Conservation (phyloP, 2,113 vertebrate genomes). For the Podilymbus podiceps region DNA sequence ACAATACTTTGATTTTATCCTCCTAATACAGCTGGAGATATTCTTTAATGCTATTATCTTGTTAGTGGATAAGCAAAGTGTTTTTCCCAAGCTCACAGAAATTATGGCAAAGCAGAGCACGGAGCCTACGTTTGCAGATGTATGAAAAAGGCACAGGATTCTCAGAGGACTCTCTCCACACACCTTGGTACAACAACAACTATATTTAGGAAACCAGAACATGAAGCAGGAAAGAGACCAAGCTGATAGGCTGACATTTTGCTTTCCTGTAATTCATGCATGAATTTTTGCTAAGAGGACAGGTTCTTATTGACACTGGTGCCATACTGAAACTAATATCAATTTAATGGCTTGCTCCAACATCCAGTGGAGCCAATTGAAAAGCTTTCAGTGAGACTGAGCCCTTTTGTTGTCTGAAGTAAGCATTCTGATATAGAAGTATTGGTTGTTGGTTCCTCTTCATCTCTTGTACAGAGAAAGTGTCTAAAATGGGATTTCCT, state of each 20-base stretch:
- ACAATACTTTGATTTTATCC: neutral
- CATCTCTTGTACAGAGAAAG: neutral
- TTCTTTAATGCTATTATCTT: neutral
- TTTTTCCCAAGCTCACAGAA: neutral
- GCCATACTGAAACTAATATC: neutral
- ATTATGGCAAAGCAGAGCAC: neutral
- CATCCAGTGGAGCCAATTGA: neutral
- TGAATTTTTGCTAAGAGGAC: neutral
- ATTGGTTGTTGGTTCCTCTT: neutral
- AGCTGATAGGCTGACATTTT: neutral
- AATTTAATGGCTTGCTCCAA: neutral
- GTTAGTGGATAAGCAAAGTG: neutral
- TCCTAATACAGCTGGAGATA: neutral
- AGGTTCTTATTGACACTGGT: neutral
- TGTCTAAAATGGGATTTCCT: neutral
- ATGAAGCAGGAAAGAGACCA: neutral
- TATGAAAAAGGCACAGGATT: neutral
- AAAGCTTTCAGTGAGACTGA: neutral
- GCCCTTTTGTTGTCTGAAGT: neutral
- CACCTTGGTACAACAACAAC: neutral
- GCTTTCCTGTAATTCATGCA: neutral
- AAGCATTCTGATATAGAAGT: neutral
- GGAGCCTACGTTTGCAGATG: neutral
- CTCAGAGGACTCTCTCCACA: neutral
- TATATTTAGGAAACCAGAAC: neutral